Base-by-base conservation (phyloP, 2,797 vertebrate species). In the Myotis vivesi region DNA sequence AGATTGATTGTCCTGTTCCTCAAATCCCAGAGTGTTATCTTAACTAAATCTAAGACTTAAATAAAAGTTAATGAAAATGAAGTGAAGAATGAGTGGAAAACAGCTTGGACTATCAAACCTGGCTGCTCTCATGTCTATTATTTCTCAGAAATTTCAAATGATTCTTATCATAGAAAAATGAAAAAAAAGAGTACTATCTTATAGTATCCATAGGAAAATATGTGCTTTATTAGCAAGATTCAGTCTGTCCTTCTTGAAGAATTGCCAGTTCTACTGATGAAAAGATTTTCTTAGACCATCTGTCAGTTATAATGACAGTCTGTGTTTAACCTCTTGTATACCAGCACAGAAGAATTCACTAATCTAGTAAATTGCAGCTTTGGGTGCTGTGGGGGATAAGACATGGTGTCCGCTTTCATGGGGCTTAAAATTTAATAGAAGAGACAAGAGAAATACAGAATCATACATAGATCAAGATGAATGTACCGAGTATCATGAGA, bases 141-240 rank as follows among this genome's bases (percentile, higher is more conserved):
- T 93, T 91, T 91, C 66, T 94, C 62, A 91, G 89, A 96, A 87
- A 86, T 87, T 91, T 91, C 41, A 95, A 82, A 82, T 92, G 28
- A 59, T 87, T 94, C 33, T 92, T 83, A 75, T 38, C 25, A 68
- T 73, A 87, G 80, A 94, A 93, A 95, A 92, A 33, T 25, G 23
- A 38, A 38, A 76, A 59, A 90, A 72, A 75, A 93, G 92, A 93
- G 13, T 30, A 89, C 83, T 69, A 94, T 89, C 51, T 92, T 90
- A 87, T 9, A 97, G 62, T 93, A 91, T 94, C 84, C 25, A 28
- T 94, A 90, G 53, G 51, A 96, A 93, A 97, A 84, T 97, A 53
- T 38, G 38, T 94, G 57, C 73, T 95, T 91, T 89, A 96, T 90
- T 92, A 94, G 89, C 81, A 91, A 93, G 80, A 92, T 79, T 19